Evolutionary conservation across 2,888 invertebrate species (phyloP).

Genomic region (Epirrhoe alternata): DNA sequence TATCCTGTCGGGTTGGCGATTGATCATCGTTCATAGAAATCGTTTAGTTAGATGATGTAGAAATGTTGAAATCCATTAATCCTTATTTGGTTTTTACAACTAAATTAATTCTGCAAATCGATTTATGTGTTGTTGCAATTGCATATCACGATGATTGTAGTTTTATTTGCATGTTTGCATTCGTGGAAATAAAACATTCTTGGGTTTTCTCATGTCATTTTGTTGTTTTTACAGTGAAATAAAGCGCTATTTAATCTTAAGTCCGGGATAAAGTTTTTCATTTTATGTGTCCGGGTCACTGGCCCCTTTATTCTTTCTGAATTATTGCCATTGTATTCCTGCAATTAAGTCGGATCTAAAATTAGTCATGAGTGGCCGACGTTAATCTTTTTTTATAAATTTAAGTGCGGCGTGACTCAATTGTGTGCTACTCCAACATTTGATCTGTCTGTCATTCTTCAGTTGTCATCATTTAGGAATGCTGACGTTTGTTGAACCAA

Average conservation of each 20-base stretch:
- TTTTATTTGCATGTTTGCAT: slow-evolving; percentile 31
- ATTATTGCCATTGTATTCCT: slow-evolving; percentile 42
- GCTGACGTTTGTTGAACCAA: slow-evolving; percentile 58
- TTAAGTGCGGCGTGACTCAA: slow-evolving; percentile 49
- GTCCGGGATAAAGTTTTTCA: slow-evolving; percentile 51
- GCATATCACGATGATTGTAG: slow-evolving; percentile 37
- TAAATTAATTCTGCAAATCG: slow-evolving; percentile 34
- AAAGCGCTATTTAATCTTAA: slow-evolving; percentile 39
- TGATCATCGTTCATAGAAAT: slow-evolving; percentile 58
- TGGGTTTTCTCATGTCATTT: slow-evolving; percentile 30
- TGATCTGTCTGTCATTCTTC: slow-evolving; percentile 49
- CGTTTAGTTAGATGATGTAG: slow-evolving; percentile 47
- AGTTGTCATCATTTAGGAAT: slow-evolving; percentile 65
- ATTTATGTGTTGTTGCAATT: slow-evolving; percentile 47
- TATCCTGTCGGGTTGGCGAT: slow-evolving; percentile 46
- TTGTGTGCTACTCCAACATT: slow-evolving; percentile 46
- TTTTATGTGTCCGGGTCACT: slow-evolving; percentile 60
- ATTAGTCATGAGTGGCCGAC: slow-evolving; percentile 44
- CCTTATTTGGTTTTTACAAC: slow-evolving; percentile 35
- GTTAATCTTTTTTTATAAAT: slow-evolving; percentile 31
- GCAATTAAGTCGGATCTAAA: slow-evolving; percentile 43
- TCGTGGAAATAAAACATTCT: slow-evolving; percentile 44
- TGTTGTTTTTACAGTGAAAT: slow-evolving; percentile 42
- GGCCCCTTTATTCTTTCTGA: slow-evolving; percentile 48
- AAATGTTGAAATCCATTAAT: slow-evolving; percentile 33